phyloP scores from a whole-genome alignment of 2,888 invertebrate species.

The Pachymerium ferrugineum region DNA sequence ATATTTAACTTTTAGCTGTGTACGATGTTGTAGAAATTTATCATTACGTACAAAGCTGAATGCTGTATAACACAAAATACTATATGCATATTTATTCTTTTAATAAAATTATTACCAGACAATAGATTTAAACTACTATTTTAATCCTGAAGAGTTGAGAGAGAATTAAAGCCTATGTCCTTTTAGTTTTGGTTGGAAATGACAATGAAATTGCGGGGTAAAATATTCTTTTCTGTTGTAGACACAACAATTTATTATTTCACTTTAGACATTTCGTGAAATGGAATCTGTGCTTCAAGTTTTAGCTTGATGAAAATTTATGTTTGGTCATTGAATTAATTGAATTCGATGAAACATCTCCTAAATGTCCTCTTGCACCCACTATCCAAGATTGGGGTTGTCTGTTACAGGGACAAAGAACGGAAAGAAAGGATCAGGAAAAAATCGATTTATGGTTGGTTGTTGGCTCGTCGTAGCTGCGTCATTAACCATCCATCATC shows the following conservation, averaged over 20 bases:
- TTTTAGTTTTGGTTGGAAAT: too few species aligned
- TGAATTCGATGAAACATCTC: constrained; percentile 2
- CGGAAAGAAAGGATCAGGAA: constrained; percentile 5
- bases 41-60: too few species aligned
- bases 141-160: too few species aligned
- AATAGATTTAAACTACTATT: too few species aligned
- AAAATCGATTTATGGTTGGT: not conserved
- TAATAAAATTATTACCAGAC: too few species aligned
- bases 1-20: too few species aligned
- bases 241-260: not conserved
- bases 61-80: too few species aligned
- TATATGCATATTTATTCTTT: too few species aligned
- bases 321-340: not conserved
- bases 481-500: constrained; percentile 27
- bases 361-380: constrained; percentile 1
- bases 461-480: constrained; percentile 23
- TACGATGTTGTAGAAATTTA: too few species aligned
- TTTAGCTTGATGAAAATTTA: constrained; percentile 19
- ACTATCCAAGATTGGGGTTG: not conserved
- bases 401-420: not conserved
- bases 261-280: not conserved
- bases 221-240: not conserved
- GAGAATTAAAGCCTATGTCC: too few species aligned
- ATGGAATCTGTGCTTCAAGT: too few species aligned
- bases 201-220: not conserved